phyloP scores from a whole-genome alignment of 1,140 invertebrate species.

The Drosophila malerkotliana region DNA sequence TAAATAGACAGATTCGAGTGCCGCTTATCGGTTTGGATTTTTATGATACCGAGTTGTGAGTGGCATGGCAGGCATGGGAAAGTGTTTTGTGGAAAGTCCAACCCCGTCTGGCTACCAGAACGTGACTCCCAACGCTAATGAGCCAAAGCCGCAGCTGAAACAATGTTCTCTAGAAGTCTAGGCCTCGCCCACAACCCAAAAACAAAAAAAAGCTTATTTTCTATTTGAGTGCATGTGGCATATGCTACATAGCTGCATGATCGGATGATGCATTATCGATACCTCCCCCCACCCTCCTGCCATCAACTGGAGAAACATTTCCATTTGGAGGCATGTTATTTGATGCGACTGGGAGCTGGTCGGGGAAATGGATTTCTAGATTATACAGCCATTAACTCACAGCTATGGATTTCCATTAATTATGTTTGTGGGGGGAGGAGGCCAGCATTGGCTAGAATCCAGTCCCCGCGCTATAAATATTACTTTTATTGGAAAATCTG shows the following conservation, averaged over 20 bases:
- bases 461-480: slow-evolving; percentile 53
- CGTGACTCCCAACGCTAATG: slow-evolving; percentile 68
- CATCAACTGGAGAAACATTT: slow-evolving; percentile 37
- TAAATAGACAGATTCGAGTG: slow-evolving; percentile 48
- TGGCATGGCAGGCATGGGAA: slow-evolving; percentile 25
- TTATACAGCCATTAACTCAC: slow-evolving; percentile 42
- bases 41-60: slow-evolving; percentile 29
- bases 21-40: slow-evolving; percentile 37
- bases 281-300: background rate
- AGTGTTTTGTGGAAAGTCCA: slow-evolving; percentile 20
- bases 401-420: slow-evolving; percentile 57
- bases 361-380: slow-evolving; percentile 45
- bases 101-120: slow-evolving; percentile 35
- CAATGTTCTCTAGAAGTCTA: slow-evolving; percentile 30
- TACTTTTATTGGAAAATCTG: slow-evolving; percentile 44
- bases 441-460: slow-evolving; percentile 4
- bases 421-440: slow-evolving; percentile 46
- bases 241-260: slow-evolving; percentile 40
- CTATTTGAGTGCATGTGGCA: slow-evolving; percentile 16
- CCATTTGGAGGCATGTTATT: slow-evolving; percentile 51
- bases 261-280: slow-evolving; percentile 50
- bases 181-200: slow-evolving; percentile 13
- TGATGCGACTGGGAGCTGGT: no score
- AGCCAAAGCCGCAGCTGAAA: slow-evolving; percentile 53
- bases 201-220: background rate